phyloP scores from a whole-genome alignment of 2,113 vertebrate species.

The Saccopteryx bilineata region DNA sequence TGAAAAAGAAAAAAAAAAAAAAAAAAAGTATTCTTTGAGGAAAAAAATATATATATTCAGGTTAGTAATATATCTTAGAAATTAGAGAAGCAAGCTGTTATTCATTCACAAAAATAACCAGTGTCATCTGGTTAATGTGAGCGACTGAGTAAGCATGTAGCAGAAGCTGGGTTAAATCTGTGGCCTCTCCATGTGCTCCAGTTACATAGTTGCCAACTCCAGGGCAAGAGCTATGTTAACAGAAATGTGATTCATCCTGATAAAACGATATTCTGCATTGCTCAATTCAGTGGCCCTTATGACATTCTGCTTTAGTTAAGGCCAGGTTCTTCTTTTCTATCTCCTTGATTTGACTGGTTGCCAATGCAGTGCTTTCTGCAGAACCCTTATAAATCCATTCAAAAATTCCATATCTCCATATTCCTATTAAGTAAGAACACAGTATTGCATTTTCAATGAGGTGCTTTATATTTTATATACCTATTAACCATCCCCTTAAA shows the following conservation, averaged over 20 bases:
- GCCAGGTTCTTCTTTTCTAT: not conserved
- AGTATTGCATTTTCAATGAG: not conserved
- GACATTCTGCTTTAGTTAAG: not conserved
- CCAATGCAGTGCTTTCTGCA: not conserved
- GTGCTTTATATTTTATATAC: not conserved
- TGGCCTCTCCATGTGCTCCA: not conserved
- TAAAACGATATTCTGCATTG: not conserved
- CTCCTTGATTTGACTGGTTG: not conserved
- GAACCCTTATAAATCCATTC: not conserved
- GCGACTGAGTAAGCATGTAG: not conserved
- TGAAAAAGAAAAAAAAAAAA: not conserved
- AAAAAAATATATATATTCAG: constrained; percentile 9
- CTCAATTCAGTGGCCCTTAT: not conserved
- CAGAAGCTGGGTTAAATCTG: not conserved
- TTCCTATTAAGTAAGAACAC: not conserved
- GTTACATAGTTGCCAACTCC: not conserved
- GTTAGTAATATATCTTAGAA: constrained; percentile 23
- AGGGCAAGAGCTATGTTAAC: not conserved
- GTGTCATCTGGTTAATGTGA: not conserved
- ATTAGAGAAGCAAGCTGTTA: constrained; percentile 47
- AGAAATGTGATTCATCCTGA: not conserved
- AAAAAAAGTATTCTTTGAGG: not conserved
- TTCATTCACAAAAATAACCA: not conserved
- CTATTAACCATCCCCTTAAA: not conserved
- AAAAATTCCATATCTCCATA: not conserved